Percentiles rank a stretch among this genome's conserved stretches.
These are phyloP conservation scores for Ichneumon xanthorius DNA, from an alignment of 2,888 invertebrate genomes.

Conservation along the genomic window DNA sequence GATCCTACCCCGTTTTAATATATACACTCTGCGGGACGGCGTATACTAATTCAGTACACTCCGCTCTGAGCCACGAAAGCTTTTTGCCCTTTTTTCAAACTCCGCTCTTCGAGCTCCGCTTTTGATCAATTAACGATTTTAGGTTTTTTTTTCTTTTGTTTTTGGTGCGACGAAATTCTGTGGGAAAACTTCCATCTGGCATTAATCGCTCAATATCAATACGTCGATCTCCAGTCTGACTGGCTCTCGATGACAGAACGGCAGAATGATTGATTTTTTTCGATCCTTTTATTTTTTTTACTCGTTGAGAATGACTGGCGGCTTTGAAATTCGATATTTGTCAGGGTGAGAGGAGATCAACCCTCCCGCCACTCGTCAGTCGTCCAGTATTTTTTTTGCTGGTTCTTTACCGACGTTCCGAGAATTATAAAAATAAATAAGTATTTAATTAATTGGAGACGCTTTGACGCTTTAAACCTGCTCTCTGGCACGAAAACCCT, in stretches of 20 bases:
- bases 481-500: too few species aligned
- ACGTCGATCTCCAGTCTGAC: neutral
- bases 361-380: neutral
- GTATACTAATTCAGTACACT: neutral
- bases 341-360: neutral
- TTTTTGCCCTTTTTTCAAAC: neutral
- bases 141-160: neutral
- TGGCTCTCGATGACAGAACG: neutral
- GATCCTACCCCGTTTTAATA: neutral
- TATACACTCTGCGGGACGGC: neutral
- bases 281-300: neutral
- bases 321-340: neutral
- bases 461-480: too few species aligned
- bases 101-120: neutral
- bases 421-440: neutral
- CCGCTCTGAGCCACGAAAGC: neutral
- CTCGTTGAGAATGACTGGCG: neutral
- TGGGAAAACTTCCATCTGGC: neutral
- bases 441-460: too few species aligned
- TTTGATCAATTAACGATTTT: slow-evolving; percentile 1
- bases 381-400: neutral
- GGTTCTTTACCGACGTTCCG: neutral
- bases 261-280: slow-evolving; percentile 11
- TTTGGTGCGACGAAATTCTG: slow-evolving; percentile 6
- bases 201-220: slow-evolving; percentile 15